These are phyloP conservation scores for Rhipidura dahli DNA, from an alignment of 2,113 vertebrate species.

Conservation along the genomic window DNA sequence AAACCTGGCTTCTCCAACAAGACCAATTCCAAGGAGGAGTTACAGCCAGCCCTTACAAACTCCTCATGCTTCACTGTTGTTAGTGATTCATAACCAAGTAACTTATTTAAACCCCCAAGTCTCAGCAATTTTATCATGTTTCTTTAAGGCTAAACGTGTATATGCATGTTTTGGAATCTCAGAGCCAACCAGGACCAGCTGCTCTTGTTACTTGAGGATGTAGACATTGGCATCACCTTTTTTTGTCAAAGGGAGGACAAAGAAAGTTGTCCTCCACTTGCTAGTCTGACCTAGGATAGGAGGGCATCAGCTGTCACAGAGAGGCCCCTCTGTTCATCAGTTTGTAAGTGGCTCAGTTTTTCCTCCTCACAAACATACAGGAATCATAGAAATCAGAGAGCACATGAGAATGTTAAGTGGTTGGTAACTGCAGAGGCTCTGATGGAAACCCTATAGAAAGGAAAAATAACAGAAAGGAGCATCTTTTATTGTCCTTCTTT, in stretches of 20 bases:
- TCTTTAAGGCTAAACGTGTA: background rate
- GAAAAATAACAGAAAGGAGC: background rate
- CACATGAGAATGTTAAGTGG: background rate
- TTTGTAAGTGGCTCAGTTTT: background rate
- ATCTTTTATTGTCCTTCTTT: background rate
- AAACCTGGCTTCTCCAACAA: background rate
- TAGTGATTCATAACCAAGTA: background rate
- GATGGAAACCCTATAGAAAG: background rate
- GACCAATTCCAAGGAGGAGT: accelerated
- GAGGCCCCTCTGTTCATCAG: background rate
- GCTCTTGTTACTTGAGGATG: background rate
- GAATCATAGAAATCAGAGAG: background rate
- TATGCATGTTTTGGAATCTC: background rate
- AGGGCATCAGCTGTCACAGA: background rate
- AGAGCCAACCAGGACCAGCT: background rate
- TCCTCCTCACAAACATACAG: background rate
- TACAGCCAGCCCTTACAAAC: background rate
- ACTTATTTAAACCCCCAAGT: background rate
- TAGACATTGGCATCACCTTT: background rate
- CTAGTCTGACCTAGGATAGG: background rate
- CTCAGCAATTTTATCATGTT: background rate
- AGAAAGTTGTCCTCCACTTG: background rate
- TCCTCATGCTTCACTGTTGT: background rate
- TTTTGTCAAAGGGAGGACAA: background rate
- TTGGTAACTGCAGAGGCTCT: background rate